Evolutionary conservation across 30 jellyfish, hydroid and myxozoan genomes (phyloP).

Genomic region (Morbakka virulenta): DNA sequence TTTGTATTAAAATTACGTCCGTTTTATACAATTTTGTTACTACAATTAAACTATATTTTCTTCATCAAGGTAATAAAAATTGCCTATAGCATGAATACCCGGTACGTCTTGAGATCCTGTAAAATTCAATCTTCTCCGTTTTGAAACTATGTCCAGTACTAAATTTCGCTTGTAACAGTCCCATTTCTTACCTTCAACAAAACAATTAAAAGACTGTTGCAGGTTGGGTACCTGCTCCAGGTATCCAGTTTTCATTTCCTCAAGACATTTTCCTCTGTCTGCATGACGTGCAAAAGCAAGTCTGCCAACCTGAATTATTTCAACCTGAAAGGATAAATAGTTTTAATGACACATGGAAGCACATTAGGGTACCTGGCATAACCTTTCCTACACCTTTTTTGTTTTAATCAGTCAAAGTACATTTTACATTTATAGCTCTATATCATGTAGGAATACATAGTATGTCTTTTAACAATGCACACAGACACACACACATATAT

Average conservation of each 20-base stretch:
- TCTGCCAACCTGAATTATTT: constrained; percentile 57
- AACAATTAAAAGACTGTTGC: constrained; percentile 48
- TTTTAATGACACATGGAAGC: background rate
- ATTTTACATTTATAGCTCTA: too few relatives aligned
- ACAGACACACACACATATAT: too few relatives aligned
- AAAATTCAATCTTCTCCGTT: constrained; percentile 11
- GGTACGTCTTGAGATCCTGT: constrained; percentile 28
- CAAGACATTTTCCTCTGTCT: constrained; percentile 47
- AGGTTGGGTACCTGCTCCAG: constrained; percentile 20
- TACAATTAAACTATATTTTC: background rate
- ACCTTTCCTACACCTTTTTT: background rate
- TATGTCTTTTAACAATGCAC: too few relatives aligned
- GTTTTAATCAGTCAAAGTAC: too few relatives aligned
- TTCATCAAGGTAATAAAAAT: background rate
- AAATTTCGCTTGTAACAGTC: constrained; percentile 43
- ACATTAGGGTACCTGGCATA: background rate
- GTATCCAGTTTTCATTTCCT: constrained; percentile 35
- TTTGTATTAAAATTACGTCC: too few relatives aligned
- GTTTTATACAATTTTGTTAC: too few relatives aligned
- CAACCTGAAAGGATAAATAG: constrained; percentile 28
- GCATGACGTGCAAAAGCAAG: constrained; percentile 39
- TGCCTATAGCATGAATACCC: background rate
- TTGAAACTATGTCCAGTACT: constrained; percentile 38
- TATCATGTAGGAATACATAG: too few relatives aligned
- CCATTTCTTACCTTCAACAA: constrained; percentile 47